Evolutionary conservation across 2,888 invertebrate species (phyloP).

Genomic region (Hetaerina titia): DNA sequence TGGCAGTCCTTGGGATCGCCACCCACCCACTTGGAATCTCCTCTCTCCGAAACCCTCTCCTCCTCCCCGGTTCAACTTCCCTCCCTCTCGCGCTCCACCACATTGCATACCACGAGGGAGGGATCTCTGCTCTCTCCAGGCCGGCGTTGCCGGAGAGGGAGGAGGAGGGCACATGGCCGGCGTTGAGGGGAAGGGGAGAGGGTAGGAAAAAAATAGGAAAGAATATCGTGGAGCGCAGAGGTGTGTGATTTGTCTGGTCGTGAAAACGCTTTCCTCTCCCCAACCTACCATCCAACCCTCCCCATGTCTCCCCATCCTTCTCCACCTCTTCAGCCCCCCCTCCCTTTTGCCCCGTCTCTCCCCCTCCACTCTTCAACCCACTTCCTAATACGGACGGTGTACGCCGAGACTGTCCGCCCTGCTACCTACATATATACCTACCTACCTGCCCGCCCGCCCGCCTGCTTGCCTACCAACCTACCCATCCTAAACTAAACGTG

Average conservation of each 20-base stretch:
- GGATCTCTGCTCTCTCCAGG: neutral
- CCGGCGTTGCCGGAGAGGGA: neutral
- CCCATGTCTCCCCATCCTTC: neutral
- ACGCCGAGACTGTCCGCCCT: neutral
- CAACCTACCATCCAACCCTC: neutral
- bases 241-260: slow-evolving; percentile 60
- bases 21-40: slow-evolving; percentile 57
- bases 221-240: slow-evolving; percentile 32
- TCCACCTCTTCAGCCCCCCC: neutral
- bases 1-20: slow-evolving; percentile 59
- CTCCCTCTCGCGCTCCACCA: neutral
- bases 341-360: neutral
- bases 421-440: neutral
- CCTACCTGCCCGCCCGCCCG: neutral
- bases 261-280: slow-evolving; percentile 43
- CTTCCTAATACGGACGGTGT: slow-evolving; percentile 28
- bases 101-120: neutral
- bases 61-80: neutral
- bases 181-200: neutral
- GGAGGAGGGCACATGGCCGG: neutral
- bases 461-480: neutral
- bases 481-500: neutral
- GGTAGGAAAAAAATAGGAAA: neutral
- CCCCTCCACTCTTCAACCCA: neutral
- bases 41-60: neutral